phyloP scores from a whole-genome alignment of 2,888 invertebrate genomes.

The Cylindroiulus punctatus region DNA sequence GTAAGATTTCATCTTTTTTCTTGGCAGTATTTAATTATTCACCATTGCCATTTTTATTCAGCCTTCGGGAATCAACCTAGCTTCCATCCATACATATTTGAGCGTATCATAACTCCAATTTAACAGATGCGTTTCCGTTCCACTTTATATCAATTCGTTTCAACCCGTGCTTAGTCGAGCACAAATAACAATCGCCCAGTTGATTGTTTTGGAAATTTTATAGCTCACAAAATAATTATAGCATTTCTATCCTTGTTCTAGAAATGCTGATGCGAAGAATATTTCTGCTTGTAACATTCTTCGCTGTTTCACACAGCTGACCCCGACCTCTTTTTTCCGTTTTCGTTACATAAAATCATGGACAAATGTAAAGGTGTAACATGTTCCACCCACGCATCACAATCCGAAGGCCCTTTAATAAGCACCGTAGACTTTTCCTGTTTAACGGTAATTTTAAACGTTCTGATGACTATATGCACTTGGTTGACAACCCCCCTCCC shows the following conservation, averaged over 20 bases:
- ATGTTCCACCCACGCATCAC: neutral
- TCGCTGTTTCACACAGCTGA: neutral
- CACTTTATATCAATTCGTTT: neutral
- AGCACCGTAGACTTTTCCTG: too few species aligned
- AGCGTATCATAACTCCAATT: neutral
- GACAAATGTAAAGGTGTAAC: neutral
- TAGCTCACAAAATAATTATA: conserved; percentile 4
- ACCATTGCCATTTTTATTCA: neutral
- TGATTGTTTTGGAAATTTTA: neutral
- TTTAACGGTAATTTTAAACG: too few species aligned
- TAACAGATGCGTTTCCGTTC: neutral
- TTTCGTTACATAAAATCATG: neutral
- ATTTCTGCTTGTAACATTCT: neutral
- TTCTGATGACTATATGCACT: too few species aligned
- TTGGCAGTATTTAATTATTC: neutral
- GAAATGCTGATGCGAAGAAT: neutral
- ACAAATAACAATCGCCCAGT: neutral
- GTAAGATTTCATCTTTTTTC: neutral
- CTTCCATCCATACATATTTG: neutral
- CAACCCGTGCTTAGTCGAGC: neutral
- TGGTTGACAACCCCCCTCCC: too few species aligned
- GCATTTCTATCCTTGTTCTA: conserved; percentile 34
- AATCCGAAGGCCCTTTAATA: neutral
- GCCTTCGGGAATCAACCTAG: neutral
- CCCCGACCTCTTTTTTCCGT: conserved; percentile 17